Evolutionary conservation across 2,888 invertebrate species (phyloP).

Genomic region (Caenorhabditis sp.): DNA sequence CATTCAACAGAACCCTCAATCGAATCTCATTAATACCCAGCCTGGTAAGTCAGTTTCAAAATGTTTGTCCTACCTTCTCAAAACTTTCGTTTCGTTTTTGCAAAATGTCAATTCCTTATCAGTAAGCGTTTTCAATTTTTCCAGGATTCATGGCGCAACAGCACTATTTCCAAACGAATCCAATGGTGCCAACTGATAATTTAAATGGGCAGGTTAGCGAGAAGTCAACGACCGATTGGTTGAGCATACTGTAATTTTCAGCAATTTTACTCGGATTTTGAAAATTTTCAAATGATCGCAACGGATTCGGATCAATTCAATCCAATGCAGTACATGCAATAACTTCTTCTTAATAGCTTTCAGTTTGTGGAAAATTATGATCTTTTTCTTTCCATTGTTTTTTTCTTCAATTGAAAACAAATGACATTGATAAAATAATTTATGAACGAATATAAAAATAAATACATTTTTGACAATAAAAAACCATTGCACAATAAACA

Average conservation of each 20-base stretch:
- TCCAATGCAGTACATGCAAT: slow-evolving; percentile 29
- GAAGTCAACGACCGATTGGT: slow-evolving; percentile 22
- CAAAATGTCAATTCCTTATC: slow-evolving; percentile 4
- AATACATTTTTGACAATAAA: slow-evolving; percentile 31
- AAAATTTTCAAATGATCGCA: slow-evolving; percentile 30
- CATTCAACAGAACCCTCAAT: slow-evolving; percentile 20
- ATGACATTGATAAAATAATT: slow-evolving; percentile 16
- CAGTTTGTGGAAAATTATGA: too few species aligned
- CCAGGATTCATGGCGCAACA: slow-evolving; percentile 42
- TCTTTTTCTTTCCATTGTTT: neutral
- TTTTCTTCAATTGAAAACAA: slow-evolving; percentile 1
- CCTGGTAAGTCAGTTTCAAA: slow-evolving; percentile 31
- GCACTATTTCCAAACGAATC: slow-evolving; percentile 32
- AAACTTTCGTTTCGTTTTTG: too few species aligned
- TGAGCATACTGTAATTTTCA: slow-evolving; percentile 22
- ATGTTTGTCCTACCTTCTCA: too few species aligned
- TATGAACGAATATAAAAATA: slow-evolving; percentile 3
- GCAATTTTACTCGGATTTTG: slow-evolving; percentile 49
- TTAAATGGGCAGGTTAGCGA: slow-evolving; percentile 44
- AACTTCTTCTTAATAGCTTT: neutral
- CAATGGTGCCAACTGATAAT: slow-evolving; percentile 37
- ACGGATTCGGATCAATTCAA: slow-evolving; percentile 22
- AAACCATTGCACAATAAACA: slow-evolving; percentile 45
- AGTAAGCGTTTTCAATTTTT: slow-evolving; percentile 1
- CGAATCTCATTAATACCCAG: slow-evolving; percentile 7